Percentiles rank a stretch among this genome's conserved stretches.
Evolutionary conservation across 2,888 invertebrate species (phyloP).

Genomic region (Candidula unifasciata): DNA sequence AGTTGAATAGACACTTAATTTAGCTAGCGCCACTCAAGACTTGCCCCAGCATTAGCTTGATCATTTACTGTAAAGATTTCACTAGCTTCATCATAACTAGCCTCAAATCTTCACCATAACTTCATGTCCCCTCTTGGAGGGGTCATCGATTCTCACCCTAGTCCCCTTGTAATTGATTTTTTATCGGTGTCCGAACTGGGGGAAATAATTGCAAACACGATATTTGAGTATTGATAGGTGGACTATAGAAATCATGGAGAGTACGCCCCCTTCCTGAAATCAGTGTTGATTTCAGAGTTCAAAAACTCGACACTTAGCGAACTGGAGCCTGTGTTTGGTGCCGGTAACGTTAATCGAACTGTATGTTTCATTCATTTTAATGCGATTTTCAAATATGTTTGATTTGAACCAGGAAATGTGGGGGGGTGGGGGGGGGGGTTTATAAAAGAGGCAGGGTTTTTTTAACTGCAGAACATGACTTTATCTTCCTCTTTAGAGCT

Average conservation of each 20-base stretch:
- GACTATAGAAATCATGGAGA: not conserved
- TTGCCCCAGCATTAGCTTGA: constrained; percentile 22
- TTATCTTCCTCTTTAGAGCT: too few relatives aligned
- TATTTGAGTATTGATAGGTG: not conserved
- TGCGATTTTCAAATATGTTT: too few relatives aligned
- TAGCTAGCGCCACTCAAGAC: constrained; percentile 26
- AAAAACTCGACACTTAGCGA: not conserved
- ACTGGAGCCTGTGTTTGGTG: too few relatives aligned
- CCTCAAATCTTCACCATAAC: constrained; percentile 1
- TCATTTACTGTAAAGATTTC: constrained; percentile 26
- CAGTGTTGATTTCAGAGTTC: constrained; percentile 7
- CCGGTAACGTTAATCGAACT: too few relatives aligned
- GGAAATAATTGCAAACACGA: constrained; percentile 18
- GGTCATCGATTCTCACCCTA: constrained; percentile 12
- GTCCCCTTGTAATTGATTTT: constrained; percentile 18
- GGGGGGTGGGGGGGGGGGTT: too few relatives aligned
- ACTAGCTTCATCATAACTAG: constrained; percentile 9
- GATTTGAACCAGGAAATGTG: too few relatives aligned
- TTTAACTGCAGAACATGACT: too few relatives aligned
- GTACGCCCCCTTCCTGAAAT: not conserved
- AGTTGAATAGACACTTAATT: constrained; percentile 26
- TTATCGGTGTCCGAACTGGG: not conserved
- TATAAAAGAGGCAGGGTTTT: too few relatives aligned
- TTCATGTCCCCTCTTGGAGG: not conserved
- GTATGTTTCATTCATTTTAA: too few relatives aligned